Evolutionary conservation across 2,888 invertebrate species (phyloP).

Genomic region (Tachina lurida): DNA sequence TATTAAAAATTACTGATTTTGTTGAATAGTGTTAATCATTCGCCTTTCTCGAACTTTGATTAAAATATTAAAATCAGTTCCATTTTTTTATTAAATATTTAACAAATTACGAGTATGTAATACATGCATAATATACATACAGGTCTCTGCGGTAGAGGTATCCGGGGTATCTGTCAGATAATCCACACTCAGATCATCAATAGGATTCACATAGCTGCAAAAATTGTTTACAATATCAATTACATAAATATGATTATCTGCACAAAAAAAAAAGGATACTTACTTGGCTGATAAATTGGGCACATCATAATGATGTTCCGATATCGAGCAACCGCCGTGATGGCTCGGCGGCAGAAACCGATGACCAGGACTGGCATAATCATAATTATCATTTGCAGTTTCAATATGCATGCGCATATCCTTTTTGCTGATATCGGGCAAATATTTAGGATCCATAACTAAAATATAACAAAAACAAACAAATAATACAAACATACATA

Average conservation of each 20-base stretch:
- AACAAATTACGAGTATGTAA: too few species aligned
- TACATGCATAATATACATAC: slow-evolving; percentile 76
- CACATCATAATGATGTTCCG: slow-evolving; percentile 95
- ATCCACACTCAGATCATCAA: slow-evolving; percentile 81
- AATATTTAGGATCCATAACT: slow-evolving; percentile 95
- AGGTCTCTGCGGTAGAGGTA: slow-evolving; percentile 83
- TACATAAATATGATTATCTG: neutral
- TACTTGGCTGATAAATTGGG: slow-evolving; percentile 90
- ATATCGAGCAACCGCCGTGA: slow-evolving; percentile 84
- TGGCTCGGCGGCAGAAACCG: slow-evolving; percentile 78
- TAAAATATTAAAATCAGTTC: too few species aligned
- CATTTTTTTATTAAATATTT: too few species aligned
- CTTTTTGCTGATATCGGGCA: slow-evolving; percentile 93
- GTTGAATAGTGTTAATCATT: too few species aligned
- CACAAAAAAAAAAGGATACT: neutral
- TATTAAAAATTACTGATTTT: too few species aligned
- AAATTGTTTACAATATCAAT: slow-evolving; percentile 4
- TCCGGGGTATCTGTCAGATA: slow-evolving; percentile 81
- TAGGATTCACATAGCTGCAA: slow-evolving; percentile 81
- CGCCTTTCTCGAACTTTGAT: too few species aligned
- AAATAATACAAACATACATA: slow-evolving; percentile 37
- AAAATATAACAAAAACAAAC: slow-evolving; percentile 74
- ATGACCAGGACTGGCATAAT: slow-evolving; percentile 87
- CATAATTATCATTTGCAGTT: slow-evolving; percentile 89
- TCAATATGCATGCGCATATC: slow-evolving; percentile 84